Percentiles rank a stretch among this genome's conserved stretches.
These are phyloP conservation scores for Horisme vitalbata DNA, from an alignment of 2,888 invertebrate genomes.

Conservation along the genomic window DNA sequence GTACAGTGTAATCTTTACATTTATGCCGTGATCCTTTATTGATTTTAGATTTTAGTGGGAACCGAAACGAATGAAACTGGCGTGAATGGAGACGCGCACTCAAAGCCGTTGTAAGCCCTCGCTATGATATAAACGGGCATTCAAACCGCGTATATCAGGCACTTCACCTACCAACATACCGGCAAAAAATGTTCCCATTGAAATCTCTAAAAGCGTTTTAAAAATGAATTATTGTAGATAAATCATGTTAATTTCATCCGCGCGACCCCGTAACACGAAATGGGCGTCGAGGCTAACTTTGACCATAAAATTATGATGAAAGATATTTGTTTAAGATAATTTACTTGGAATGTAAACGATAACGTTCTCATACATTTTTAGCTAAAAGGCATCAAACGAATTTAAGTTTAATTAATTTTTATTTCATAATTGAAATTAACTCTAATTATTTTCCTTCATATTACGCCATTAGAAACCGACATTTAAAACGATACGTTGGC, in stretches of 20 bases:
- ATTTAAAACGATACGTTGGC: conserved; percentile 59
- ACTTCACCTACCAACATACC: conserved; percentile 53
- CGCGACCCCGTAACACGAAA: conserved; percentile 63
- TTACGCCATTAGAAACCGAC: conserved; percentile 55
- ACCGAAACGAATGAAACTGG: conserved; percentile 78
- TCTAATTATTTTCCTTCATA: conserved; percentile 62
- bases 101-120: conserved; percentile 76
- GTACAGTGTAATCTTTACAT: conserved; percentile 81
- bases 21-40: conserved; percentile 82
- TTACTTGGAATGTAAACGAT: conserved; percentile 62
- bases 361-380: conserved; percentile 38
- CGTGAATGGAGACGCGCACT: conserved; percentile 78
- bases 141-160: conserved; percentile 66
- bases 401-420: conserved; percentile 53
- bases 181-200: conserved; percentile 37
- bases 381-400: conserved; percentile 19
- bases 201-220: conserved; percentile 30
- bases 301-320: conserved; percentile 75
- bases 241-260: conserved; percentile 47
- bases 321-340: conserved; percentile 72
- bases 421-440: conserved; percentile 58
- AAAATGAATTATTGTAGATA: conserved; percentile 49
- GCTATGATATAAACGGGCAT: conserved; percentile 79
- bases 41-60: conserved; percentile 83
- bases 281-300: conserved; percentile 64